Percentiles rank a stretch among this genome's conserved stretches.
phyloP scores from a whole-genome alignment of 2,113 vertebrate genomes.

The Dasyprocta punctata region DNA sequence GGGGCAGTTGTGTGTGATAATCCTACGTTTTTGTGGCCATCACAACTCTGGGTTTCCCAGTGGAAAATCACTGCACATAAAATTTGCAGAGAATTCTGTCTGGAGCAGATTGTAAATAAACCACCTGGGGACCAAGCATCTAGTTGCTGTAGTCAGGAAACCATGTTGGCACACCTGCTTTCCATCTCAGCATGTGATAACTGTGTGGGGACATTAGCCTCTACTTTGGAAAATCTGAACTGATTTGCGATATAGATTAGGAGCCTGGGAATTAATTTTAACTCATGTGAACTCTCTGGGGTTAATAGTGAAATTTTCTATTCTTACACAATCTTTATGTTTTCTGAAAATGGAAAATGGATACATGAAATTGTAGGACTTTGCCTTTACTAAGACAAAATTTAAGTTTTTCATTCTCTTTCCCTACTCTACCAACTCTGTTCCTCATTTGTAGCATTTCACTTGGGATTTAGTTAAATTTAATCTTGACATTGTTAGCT shows the following conservation, averaged over 20 bases:
- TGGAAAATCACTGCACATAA: conserved; percentile 37
- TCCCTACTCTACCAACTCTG: background rate
- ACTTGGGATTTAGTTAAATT: background rate
- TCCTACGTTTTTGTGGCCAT: background rate
- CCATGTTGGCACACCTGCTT: conserved; percentile 62
- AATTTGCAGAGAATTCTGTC: background rate
- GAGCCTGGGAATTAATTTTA: conserved; percentile 62
- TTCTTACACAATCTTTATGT: conserved; percentile 60
- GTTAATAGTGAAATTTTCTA: conserved; percentile 58
- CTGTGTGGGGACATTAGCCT: background rate
- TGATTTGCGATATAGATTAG: conserved; percentile 51
- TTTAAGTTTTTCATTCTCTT: background rate
- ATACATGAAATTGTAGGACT: conserved; percentile 21
- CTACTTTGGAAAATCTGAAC: conserved; percentile 65
- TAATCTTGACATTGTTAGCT: conserved; percentile 43
- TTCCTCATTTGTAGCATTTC: conserved; percentile 33
- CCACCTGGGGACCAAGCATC: background rate
- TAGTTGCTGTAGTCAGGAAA: background rate
- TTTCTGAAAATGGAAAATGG: conserved; percentile 64
- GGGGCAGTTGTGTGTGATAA: background rate
- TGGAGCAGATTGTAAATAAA: conserved; percentile 5
- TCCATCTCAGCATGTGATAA: conserved; percentile 45
- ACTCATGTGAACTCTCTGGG: conserved; percentile 56
- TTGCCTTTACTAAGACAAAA: conserved; percentile 23
- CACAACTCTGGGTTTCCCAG: background rate